Evolutionary conservation across 2,888 invertebrate genomes (phyloP), one percentile per base, ranked within the genome.

Genomic region (Abscondita cerata): DNA sequence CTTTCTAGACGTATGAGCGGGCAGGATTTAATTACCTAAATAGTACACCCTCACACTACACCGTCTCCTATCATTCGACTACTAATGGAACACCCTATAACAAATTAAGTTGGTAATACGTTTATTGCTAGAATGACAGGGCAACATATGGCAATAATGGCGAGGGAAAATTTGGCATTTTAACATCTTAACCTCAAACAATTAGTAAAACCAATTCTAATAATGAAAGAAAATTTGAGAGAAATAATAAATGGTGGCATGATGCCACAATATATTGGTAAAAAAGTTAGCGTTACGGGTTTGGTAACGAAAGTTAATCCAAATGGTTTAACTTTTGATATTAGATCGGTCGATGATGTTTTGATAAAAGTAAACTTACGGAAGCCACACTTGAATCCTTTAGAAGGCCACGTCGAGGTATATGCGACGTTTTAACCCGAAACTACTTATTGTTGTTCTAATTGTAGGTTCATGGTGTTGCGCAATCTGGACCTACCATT

Each of bases 341-440:
- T 80, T 25, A 67, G 70, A 59, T 65, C 79, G 8, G 66, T 68
- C 0, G 80, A 80, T 62, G 75, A 78, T 69, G 68, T 74, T 31
- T 58, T 68, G 20, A 72, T 80, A 12, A 74, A 73, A 70, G 67
- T 80, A 18, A 74, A 72, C 48, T 61, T 78, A 50, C 72, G 73
- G 54, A 74, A 70, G 55, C 77, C 78, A 0, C 61, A 76, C 13
- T 72, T 68, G 58, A 68, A 72, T 63, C 66, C 68, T 8, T 48
- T 79, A 8, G 75, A 77, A 52, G 78, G 78, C 18, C 76, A 77
- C 68, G 75, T 80, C 13, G 77, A 79, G 73, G 80, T 80, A 72
- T 25, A 25, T 11, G 8, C n/a, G n/a, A n/a, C n/a, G 11, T 33
- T 8, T 33, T 8, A 33, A 33, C 11, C 6, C 33, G 11, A 8